Percentiles rank a stretch among this genome's conserved stretches.
Conservation (phyloP, 2,888 invertebrate species). For the Agrotis puta region DNA sequence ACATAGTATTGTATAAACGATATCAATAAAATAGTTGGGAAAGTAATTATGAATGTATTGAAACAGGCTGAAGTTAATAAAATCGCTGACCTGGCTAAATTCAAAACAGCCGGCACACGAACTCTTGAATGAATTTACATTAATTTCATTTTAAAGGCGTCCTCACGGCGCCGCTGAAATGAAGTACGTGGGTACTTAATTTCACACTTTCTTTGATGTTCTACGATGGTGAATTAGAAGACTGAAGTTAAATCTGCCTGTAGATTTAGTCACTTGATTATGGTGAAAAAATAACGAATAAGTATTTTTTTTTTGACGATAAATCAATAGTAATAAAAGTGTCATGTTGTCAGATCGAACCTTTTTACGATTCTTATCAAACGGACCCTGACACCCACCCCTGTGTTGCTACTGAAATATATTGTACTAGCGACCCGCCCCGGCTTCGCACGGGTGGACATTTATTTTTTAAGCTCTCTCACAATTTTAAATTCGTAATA, state of each 20-base stretch:
- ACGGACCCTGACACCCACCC: too few species aligned
- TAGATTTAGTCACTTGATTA: too few species aligned
- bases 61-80: constrained; percentile 6
- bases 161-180: background rate
- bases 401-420: too few species aligned
- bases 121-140: constrained; percentile 36
- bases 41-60: constrained; percentile 8
- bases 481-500: too few species aligned
- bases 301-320: too few species aligned
- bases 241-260: background rate
- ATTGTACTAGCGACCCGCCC: too few species aligned
- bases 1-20: background rate
- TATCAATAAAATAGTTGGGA: background rate
- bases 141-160: background rate
- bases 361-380: too few species aligned
- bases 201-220: constrained; percentile 9
- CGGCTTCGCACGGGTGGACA: too few species aligned
- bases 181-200: background rate
- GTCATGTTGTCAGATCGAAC: background rate
- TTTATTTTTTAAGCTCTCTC: too few species aligned
- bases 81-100: constrained; percentile 27
- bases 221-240: background rate
- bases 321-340: too few species aligned
- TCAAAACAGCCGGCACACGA: constrained; percentile 22
- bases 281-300: too few species aligned